A percentile compares a stretch with the other conserved stretches of the same genome.
Conservation (phyloP, 2,888 invertebrate species). For the Schrankia costaestrigalis region DNA sequence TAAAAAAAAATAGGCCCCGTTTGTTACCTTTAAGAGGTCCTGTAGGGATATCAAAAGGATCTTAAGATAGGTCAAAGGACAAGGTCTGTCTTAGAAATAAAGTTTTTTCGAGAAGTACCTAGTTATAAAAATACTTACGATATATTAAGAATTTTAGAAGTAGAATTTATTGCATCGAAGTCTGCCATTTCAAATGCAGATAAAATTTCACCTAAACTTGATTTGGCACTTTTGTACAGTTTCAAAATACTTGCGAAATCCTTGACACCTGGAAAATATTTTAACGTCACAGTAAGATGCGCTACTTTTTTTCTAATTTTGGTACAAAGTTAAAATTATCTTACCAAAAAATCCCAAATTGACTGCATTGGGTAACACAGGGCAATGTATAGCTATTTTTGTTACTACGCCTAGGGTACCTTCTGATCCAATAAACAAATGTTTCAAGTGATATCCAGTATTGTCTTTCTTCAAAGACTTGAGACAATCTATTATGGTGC, state of each 20-base stretch:
- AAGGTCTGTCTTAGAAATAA: too few species aligned
- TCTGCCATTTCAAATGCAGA: conserved; percentile 99
- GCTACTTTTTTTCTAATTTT: not conserved
- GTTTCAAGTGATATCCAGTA: conserved; percentile 97
- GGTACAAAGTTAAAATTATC: conserved; percentile 5
- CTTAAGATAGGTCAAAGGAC: too few species aligned
- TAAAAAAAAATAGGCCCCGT: too few species aligned
- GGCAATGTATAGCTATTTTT: conserved; percentile 94
- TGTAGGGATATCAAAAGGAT: too few species aligned
- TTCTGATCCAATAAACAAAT: conserved; percentile 98
- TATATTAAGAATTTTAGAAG: conserved; percentile 79
- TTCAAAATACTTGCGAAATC: conserved; percentile 89
- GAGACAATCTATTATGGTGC: conserved; percentile 91
- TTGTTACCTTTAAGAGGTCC: too few species aligned
- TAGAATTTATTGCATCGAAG: conserved; percentile 84
- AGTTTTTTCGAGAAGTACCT: not conserved
- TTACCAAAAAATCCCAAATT: conserved; percentile 94
- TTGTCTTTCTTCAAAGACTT: conserved; percentile 96
- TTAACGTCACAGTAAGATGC: not conserved
- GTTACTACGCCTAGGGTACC: conserved; percentile 97
- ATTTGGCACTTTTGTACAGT: conserved; percentile 87
- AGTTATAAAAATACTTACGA: conserved; percentile 53
- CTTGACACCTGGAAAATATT: conserved; percentile 80
- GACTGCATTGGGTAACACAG: conserved; percentile 89
- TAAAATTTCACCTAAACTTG: conserved; percentile 91